Conservation (phyloP, 2,888 invertebrate genomes). For the Torymus tubicola region DNA sequence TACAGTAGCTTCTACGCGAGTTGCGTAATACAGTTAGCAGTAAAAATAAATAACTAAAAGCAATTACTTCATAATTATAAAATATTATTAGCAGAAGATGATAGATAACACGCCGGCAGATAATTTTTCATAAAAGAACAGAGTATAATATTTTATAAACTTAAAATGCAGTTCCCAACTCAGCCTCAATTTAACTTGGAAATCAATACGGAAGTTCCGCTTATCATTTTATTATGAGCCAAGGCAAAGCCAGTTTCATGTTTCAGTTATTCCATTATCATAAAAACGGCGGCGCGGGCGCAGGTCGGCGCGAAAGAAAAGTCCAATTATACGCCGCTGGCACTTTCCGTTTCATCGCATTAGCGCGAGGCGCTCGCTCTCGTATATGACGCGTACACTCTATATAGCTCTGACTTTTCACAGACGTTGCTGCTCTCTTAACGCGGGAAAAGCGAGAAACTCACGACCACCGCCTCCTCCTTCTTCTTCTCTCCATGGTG, state of each 20-base stretch:
- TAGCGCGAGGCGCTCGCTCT: background rate
- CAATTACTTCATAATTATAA: constrained; percentile 47
- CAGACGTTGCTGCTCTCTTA: background rate
- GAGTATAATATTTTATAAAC: constrained; percentile 3
- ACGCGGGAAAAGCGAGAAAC: background rate
- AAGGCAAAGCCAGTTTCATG: constrained; percentile 5
- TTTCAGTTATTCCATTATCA: constrained; percentile 38
- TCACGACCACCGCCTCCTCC: too few species aligned
- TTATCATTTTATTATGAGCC: constrained; percentile 43
- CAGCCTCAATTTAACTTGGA: constrained; percentile 43
- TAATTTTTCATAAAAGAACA: constrained; percentile 38
- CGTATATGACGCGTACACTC: background rate
- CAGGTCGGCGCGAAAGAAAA: background rate
- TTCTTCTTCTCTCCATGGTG: too few species aligned
- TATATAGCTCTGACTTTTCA: background rate
- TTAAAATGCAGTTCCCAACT: constrained; percentile 21
- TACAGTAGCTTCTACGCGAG: constrained; percentile 1
- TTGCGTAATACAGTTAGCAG: constrained; percentile 25
- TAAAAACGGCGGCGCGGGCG: constrained; percentile 22
- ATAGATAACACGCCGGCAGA: constrained; percentile 19
- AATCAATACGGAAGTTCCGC: constrained; percentile 54
- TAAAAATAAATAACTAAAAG: constrained; percentile 2
- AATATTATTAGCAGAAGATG: constrained; percentile 8
- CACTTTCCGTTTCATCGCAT: constrained; percentile 54
- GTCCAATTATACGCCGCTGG: background rate